These are phyloP conservation scores for Oithona nana DNA, from an alignment of 2,888 invertebrate genomes.

Conservation along the genomic window DNA sequence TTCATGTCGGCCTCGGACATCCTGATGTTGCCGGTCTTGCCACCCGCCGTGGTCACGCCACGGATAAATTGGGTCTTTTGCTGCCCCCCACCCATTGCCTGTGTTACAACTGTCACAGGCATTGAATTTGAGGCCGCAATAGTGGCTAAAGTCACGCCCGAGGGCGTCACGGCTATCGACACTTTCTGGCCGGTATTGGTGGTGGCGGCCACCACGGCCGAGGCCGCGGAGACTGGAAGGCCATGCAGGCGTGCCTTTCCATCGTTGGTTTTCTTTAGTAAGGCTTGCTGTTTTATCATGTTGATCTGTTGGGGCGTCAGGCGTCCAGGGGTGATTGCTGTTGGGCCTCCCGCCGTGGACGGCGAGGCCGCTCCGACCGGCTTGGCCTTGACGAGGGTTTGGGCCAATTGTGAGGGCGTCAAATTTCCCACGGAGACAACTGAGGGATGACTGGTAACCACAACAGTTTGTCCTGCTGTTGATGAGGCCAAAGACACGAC, in stretches of 20 bases:
- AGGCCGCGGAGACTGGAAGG: neutral
- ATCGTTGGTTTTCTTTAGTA: slow-evolving; percentile 25
- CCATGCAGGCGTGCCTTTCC: neutral
- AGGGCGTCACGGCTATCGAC: slow-evolving; percentile 4
- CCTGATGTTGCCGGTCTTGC: slow-evolving; percentile 28
- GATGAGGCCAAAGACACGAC: neutral
- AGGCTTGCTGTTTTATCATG: slow-evolving; percentile 26
- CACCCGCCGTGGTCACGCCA: slow-evolving; percentile 25
- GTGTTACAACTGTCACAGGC: slow-evolving; percentile 34
- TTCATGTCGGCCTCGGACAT: slow-evolving; percentile 44
- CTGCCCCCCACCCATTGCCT: slow-evolving; percentile 40
- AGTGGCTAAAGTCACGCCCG: slow-evolving; percentile 10
- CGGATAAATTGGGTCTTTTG: slow-evolving; percentile 26
- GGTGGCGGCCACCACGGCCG: neutral
- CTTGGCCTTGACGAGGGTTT: slow-evolving; percentile 23
- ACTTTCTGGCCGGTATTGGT: neutral
- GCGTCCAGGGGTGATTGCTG: slow-evolving; percentile 22
- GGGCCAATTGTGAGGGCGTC: slow-evolving; percentile 27
- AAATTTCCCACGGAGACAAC: slow-evolving; percentile 29
- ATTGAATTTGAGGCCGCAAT: slow-evolving; percentile 20
- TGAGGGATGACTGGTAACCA: slow-evolving; percentile 5
- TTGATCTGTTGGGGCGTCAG: slow-evolving; percentile 16
- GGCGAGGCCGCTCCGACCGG: slow-evolving; percentile 22
- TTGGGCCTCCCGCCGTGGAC: slow-evolving; percentile 22
- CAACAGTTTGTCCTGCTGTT: neutral